Base-by-base conservation (phyloP, 1,140 invertebrate species). In the Drosophila mayri region DNA sequence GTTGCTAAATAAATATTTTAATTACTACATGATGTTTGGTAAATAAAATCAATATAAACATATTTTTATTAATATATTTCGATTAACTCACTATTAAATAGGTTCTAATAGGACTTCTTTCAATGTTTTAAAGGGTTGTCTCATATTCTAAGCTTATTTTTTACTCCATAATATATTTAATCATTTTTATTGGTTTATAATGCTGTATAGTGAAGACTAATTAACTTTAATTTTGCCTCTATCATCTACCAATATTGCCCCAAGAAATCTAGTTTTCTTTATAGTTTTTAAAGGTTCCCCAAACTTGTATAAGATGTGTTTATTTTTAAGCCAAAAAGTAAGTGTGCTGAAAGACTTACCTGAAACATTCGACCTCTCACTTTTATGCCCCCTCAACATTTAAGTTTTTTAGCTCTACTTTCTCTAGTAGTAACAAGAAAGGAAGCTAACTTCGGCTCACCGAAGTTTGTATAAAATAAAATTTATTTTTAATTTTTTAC, bases 351-450 rank as follows among this genome's bases (percentile, higher is more conserved):
- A n/a, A 22, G 14, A 38, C 38, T 52, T 43, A 32, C 37, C 20
- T 37, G 22, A 9, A 11, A 25, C 61, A 28, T 35, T 43, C 37
- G 52, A 67, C n/a, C 35, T 43, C 38, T 30, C 61, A 8, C 35
- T 20, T 62, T 40, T 66, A 37, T 47, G 16, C 7, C 10, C 25
- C 44, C 40, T 38, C 18, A 18, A 58, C 32, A 30, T 40, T 25
- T 62, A 43, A 16, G 38, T 41, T 35, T 28, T 28, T 43, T 16
- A 66, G 46, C 61, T 68, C 20, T 28, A 46, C n/a, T 49, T 20
- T 41, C 66, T 38, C 25, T 16, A n/a, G 59, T 16, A 11, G 46
- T 52, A 25, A 68, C 22, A 16, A 11, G 9, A 1, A 28, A 12
- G n/a, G n/a, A n/a, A n/a, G n/a, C n/a, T n/a, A n/a, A n/a, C n/a